Evolutionary conservation across 2,888 invertebrate species (phyloP).

Genomic region (Chrysolina haemoptera): DNA sequence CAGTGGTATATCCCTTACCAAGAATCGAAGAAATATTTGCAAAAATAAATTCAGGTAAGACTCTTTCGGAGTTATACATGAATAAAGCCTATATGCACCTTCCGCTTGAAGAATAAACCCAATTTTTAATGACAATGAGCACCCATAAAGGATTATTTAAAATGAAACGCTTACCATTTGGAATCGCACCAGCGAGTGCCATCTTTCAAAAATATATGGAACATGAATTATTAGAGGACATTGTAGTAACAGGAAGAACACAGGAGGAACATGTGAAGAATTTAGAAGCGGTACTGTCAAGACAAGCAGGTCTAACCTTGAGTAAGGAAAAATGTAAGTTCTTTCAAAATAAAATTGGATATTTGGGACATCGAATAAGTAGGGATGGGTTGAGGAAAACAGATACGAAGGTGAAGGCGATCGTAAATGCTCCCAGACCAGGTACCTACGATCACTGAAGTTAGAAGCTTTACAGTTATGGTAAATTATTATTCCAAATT

Average conservation of each 20-base stretch:
- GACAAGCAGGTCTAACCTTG: conserved; percentile 54
- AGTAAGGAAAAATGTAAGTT: conserved; percentile 60
- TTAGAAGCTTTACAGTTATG: neutral
- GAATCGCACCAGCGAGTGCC: conserved; percentile 32
- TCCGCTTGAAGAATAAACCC: conserved; percentile 20
- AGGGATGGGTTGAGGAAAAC: conserved; percentile 39
- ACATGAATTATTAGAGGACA: conserved; percentile 46
- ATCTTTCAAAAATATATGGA: conserved; percentile 35
- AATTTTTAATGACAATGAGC: conserved; percentile 19
- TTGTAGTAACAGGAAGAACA: conserved; percentile 56
- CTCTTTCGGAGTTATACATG: too few species aligned
- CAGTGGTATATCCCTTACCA: conserved; percentile 31
- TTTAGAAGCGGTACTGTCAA: conserved; percentile 53
- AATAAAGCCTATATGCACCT: too few species aligned
- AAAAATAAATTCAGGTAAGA: conserved; percentile 12
- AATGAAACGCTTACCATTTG: conserved; percentile 32
- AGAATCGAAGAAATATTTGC: conserved; percentile 33
- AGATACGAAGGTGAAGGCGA: neutral
- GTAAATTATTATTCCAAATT: conserved; percentile 6
- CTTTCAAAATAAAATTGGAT: conserved; percentile 57
- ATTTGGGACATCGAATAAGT: conserved; percentile 57
- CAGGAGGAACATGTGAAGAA: conserved; percentile 50
- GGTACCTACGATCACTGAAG: too few species aligned
- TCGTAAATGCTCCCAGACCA: neutral
- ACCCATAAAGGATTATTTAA: conserved; percentile 32